Conservation (phyloP, 2,797 vertebrate genomes). For the Emydoidea blandingii region DNA sequence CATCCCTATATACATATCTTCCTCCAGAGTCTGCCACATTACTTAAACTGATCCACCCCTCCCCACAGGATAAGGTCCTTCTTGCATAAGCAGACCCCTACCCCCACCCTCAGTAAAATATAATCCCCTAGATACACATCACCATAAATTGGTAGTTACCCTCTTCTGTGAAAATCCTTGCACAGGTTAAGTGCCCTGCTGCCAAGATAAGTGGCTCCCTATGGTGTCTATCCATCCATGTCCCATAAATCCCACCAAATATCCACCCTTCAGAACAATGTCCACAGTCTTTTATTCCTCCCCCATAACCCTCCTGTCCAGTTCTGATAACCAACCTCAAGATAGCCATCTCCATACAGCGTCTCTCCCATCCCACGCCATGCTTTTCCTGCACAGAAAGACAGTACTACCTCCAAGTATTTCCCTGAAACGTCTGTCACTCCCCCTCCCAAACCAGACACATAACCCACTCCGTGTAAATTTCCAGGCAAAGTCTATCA, state of each 20-base stretch:
- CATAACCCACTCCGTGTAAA: neutral
- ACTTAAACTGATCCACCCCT: neutral
- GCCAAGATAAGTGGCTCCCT: neutral
- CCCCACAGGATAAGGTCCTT: slow-evolving; percentile 13
- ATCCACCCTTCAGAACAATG: neutral
- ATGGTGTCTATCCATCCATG: neutral
- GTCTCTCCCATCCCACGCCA: neutral
- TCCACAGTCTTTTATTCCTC: neutral
- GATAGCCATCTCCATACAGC: neutral
- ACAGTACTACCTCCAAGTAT: neutral
- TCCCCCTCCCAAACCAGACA: neutral
- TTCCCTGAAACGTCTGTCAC: neutral
- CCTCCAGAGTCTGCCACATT: neutral
- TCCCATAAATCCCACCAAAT: neutral
- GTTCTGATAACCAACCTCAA: neutral
- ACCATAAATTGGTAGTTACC: slow-evolving; percentile 30
- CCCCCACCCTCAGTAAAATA: neutral
- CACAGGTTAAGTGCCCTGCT: slow-evolving; percentile 25
- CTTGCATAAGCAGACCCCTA: neutral
- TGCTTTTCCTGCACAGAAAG: neutral
- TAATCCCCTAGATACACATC: slow-evolving; percentile 29
- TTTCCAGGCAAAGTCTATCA: neutral
- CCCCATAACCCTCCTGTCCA: neutral
- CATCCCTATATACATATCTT: neutral
- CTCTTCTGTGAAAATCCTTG: slow-evolving; percentile 16